Base-by-base conservation (phyloP, 2,888 invertebrate genomes). In the Drosophila gaucha region DNA sequence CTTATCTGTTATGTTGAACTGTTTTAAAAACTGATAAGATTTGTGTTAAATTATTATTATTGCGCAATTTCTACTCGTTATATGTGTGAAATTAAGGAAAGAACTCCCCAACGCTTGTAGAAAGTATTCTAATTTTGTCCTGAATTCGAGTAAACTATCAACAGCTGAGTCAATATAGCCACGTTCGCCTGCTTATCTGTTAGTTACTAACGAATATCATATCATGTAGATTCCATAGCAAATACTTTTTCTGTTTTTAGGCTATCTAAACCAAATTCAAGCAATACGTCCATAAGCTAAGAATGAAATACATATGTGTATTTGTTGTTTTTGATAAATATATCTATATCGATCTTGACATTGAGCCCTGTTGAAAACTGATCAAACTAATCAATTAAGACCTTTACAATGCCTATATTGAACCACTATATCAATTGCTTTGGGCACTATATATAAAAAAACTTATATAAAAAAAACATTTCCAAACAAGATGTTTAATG, bases 121-220 rank as follows among this genome's bases (percentile, higher is more conserved):
- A 14, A 3, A 9, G 5, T 41, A 41, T 39, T 39, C 4, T 2
- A 39, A 39, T 39, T 8, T 14, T 33, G 14, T n/a, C 2, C 33
- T 2, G 8, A 39, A 12, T n/a, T n/a, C n/a, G n/a, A n/a, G n/a
- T 6, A n/a, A 14, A 39, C 2, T n/a, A 16, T 43, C 43, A 43
- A 43, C 18, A 43, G 43, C 43, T 43, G 16, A 43, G 26, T 12
- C 26, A 43, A 43, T 12, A 43, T 16, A 43, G 12, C 10, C 14
- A 16, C 10, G 14, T 6, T 16, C 6, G 16, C 2, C 3, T 3
- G 24, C 9, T 16, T 41, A 41, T 41, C 24, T 41, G 10, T 26
- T 41, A 10, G 1, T 5, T 5, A 2, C 1, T 41, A 24, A n/a
- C n/a, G n/a, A n/a, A n/a, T n/a, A n/a, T n/a, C n/a, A n/a, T n/a